These are phyloP conservation scores for Ditylenchus weischeri DNA, from an alignment of 2,888 invertebrate genomes.

Conservation along the genomic window DNA sequence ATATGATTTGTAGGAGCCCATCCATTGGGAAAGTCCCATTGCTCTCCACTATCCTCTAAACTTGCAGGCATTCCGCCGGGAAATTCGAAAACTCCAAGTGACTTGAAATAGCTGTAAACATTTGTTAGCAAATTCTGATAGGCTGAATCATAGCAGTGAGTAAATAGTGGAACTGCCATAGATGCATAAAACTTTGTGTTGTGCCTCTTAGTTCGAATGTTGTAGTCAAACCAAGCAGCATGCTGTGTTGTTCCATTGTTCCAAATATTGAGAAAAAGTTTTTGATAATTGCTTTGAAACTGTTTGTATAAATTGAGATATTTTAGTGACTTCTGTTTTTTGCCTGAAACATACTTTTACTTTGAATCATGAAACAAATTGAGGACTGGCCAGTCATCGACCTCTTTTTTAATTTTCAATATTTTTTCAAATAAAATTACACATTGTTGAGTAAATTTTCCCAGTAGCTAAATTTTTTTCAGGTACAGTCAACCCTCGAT, in stretches of 20 bases:
- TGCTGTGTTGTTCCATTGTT: not conserved
- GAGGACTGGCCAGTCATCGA: no score
- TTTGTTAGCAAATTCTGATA: conserved; percentile 39
- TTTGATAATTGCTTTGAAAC: conserved; percentile 67
- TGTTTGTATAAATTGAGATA: conserved; percentile 49
- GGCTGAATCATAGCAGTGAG: conserved; percentile 58
- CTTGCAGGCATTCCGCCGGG: not conserved
- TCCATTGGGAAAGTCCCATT: conserved; percentile 52
- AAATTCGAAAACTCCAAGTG: not conserved
- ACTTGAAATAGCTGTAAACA: not conserved
- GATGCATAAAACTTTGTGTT: conserved; percentile 47
- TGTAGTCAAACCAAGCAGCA: conserved; percentile 43
- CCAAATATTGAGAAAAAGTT: not conserved
- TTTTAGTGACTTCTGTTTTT: conserved; percentile 16
- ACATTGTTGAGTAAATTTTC: no score
- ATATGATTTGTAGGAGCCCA: conserved; percentile 33
- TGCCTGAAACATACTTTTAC: conserved; percentile 12
- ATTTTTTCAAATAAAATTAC: no score
- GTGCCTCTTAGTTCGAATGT: conserved; percentile 49
- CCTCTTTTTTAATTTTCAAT: no score
- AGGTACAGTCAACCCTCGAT: no score
- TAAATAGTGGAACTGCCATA: conserved; percentile 73
- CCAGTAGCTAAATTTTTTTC: no score
- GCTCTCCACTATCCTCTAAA: not conserved
- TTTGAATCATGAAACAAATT: no score